Evolutionary conservation across 1,140 invertebrate genomes (phyloP), one percentile per base, ranked within the genome.

Genomic region (Trichomalopsis sarcophagae): DNA sequence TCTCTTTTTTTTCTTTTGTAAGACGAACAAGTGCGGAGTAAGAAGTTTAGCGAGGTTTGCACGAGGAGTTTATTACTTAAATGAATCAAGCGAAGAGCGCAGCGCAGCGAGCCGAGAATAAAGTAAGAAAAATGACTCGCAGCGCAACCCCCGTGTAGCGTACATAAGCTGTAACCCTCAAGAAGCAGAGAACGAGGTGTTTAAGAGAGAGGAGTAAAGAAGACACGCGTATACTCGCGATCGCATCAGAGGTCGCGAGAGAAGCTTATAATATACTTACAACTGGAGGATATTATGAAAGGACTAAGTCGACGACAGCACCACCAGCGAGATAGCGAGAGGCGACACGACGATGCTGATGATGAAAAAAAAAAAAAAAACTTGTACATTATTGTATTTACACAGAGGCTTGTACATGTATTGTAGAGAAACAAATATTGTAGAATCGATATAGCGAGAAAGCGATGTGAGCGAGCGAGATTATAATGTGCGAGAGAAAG

Each of bases 311-410:
- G 21, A 62, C 55, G 6, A 62, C 17, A n/a, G 7, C 55, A 62
- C 0, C 55, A 62, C 2, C 55, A 62, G 17, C 17, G 3, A 44
- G 40, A 62, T 82, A 73, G n/a, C 9, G 40, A 44, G 30, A 74
- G 4, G 5, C 9, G 55, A 75, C 74, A 75, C 74, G 27, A 21
- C 23, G 36, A 76, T 69, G 73, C 55, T 40, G 68, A 50, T 1
- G 47, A 17, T 11, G 62, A 78, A n/a, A n/a, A n/a, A n/a, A n/a
- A n/a, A 62, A 66, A 81, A 83, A 79, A 87, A 88, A 89, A 89
- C 88, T 91, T 92, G 91, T 92, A 92, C 91, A 92, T 91, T 92
- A 92, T 88, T 92, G 89, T 92, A 92, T 92, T 92, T 92, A 92
- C 90, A 91, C 87, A 87, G 87, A 89, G 89, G 89, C 89, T 90